These are phyloP conservation scores for Conopomorpha cramerella DNA, from an alignment of 1,140 invertebrate species.

Conservation along the genomic window DNA sequence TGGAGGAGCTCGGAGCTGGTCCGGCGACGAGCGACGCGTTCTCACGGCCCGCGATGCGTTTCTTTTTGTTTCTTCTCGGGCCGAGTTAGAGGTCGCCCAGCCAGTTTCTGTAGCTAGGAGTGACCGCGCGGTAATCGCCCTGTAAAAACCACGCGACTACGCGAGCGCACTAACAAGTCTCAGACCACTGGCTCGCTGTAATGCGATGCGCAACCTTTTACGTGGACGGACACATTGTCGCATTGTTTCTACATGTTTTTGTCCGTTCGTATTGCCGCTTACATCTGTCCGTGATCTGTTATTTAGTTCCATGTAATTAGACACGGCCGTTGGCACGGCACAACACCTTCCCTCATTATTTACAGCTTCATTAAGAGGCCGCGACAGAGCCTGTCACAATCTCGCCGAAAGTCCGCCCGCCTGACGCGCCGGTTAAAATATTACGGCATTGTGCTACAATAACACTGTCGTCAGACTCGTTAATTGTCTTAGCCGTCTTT, in stretches of 20 bases:
- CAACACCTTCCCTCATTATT: conserved; percentile 54
- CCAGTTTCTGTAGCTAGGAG: conserved; percentile 33
- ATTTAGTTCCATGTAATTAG: too few relatives aligned
- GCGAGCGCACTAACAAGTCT: conserved; percentile 30
- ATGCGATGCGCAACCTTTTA: too few relatives aligned
- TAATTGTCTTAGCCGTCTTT: conserved; percentile 33
- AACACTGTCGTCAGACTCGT: conserved; percentile 41
- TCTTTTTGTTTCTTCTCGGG: conserved; percentile 51
- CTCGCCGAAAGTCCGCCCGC: conserved; percentile 33
- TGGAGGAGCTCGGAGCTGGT: conserved; percentile 28
- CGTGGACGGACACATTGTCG: too few relatives aligned
- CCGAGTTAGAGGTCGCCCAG: conserved; percentile 49
- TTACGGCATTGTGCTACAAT: conserved; percentile 44
- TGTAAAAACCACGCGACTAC: conserved; percentile 43
- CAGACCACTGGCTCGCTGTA: too few relatives aligned
- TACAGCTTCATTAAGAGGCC: conserved; percentile 57
- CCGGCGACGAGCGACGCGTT: conserved; percentile 41
- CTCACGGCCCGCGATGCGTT: conserved; percentile 54
- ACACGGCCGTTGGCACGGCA: conserved; percentile 29
- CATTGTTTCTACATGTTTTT: too few relatives aligned
- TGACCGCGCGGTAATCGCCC: conserved; percentile 37
- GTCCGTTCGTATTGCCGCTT: too few relatives aligned
- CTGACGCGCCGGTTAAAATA: conserved; percentile 36
- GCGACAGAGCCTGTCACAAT: conserved; percentile 49
- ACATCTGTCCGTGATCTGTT: too few relatives aligned